These are phyloP conservation scores for Rhynchomys soricoides DNA, from an alignment of 2,113 vertebrate genomes.

Conservation along the genomic window DNA sequence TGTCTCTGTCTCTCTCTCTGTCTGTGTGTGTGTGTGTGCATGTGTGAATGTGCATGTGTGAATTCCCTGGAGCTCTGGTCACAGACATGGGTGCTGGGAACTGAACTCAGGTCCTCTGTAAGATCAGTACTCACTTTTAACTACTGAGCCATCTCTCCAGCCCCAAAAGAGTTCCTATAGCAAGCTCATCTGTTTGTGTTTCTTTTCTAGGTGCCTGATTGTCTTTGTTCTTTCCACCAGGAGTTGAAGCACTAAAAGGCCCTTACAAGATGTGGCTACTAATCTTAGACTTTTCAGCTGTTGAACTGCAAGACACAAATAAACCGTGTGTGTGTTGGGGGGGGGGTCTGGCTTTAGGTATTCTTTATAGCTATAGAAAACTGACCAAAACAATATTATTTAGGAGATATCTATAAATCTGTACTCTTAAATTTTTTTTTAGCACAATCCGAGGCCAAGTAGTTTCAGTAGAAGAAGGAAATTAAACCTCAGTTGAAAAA, in stretches of 20 bases:
- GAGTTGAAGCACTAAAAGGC: neutral
- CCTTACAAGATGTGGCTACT: neutral
- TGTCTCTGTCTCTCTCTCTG: too few species aligned
- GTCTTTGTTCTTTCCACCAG: neutral
- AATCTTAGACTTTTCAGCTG: neutral
- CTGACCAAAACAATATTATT: neutral
- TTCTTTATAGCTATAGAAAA: neutral
- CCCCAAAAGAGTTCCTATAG: neutral
- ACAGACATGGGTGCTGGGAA: neutral
- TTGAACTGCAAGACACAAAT: neutral
- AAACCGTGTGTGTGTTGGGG: neutral
- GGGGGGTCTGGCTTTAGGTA: neutral
- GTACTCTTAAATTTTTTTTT: neutral
- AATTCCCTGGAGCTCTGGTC: neutral
- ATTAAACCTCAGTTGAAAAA: conserved; percentile 42
- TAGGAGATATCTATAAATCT: neutral
- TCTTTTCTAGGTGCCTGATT: neutral
- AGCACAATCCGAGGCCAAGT: neutral
- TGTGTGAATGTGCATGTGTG: neutral
- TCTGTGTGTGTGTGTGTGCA: too few species aligned
- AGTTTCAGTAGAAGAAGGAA: neutral
- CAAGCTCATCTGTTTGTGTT: neutral
- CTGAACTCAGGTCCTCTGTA: neutral
- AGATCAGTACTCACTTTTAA: neutral
- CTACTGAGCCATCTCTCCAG: neutral